Conservation (phyloP, 2,888 invertebrate species). For the Dendrolimus pini region DNA sequence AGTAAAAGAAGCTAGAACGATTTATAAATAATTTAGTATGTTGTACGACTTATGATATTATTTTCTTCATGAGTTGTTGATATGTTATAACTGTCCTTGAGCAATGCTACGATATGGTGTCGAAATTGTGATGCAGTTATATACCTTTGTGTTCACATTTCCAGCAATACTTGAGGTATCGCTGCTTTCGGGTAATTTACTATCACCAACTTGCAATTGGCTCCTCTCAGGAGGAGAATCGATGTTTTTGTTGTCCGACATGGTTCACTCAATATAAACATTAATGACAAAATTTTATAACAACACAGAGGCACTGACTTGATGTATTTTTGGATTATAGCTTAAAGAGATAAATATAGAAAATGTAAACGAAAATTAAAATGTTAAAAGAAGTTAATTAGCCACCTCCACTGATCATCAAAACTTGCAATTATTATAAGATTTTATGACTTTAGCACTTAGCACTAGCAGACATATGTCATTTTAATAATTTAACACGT, state of each 20-base stretch:
- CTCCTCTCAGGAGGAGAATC: slow-evolving; percentile 48
- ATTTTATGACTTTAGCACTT: too few species aligned
- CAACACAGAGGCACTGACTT: slow-evolving; percentile 3
- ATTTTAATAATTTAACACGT: not conserved
- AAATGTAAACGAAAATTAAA: slow-evolving; percentile 6
- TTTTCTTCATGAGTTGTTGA: not conserved
- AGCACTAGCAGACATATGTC: not conserved
- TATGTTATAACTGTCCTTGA: not conserved
- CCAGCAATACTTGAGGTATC: slow-evolving; percentile 51
- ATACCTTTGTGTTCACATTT: slow-evolving; percentile 61
- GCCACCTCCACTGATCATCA: slow-evolving; percentile 45
- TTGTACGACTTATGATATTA: not conserved
- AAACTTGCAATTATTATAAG: slow-evolving; percentile 24
- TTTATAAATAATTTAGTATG: too few species aligned
- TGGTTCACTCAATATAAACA: slow-evolving; percentile 53
- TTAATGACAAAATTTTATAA: slow-evolving; percentile 32
- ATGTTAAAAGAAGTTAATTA: slow-evolving; percentile 39
- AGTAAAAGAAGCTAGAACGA: too few species aligned
- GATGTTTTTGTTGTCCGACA: slow-evolving; percentile 66
- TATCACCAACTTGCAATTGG: slow-evolving; percentile 40
- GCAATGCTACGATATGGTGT: not conserved
- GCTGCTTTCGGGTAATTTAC: slow-evolving; percentile 45
- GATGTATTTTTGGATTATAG: not conserved
- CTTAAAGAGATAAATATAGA: slow-evolving; percentile 1
- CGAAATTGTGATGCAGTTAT: not conserved